These are phyloP conservation scores for Glandiceps talaboti DNA, from an alignment of 53 echinoderm and acorn worm species.

Conservation along the genomic window DNA sequence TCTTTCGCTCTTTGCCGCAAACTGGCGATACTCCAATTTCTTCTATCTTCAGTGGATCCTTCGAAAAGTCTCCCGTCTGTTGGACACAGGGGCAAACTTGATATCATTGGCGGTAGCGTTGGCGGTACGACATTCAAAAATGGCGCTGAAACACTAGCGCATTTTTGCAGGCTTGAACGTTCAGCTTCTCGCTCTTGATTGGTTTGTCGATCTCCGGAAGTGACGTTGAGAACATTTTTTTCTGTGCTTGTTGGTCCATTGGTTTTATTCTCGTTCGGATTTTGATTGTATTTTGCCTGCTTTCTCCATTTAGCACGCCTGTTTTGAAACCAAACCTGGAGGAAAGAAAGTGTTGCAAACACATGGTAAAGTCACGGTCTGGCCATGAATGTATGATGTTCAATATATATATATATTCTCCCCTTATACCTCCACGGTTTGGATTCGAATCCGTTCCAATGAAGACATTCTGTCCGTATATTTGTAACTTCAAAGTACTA, in stretches of 20 bases:
- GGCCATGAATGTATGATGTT: not conserved
- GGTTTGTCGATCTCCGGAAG: not conserved
- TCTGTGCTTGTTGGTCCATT: not conserved
- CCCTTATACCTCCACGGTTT: too few species aligned
- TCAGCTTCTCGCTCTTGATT: not conserved
- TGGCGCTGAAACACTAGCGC: constrained; percentile 4
- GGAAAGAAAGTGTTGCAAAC: not conserved
- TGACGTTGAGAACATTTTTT: not conserved
- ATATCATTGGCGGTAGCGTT: constrained; percentile 19
- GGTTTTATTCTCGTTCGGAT: not conserved
- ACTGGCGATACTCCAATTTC: constrained; percentile 46
- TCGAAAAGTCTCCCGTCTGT: not conserved
- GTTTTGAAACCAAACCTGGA: constrained; percentile 92
- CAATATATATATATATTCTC: not conserved
- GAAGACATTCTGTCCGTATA: too few species aligned
- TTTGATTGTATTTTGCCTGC: constrained; percentile 37
- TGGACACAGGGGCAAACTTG: not conserved
- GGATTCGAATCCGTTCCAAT: too few species aligned
- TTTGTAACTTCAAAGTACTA: too few species aligned
- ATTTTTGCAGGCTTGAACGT: not conserved
- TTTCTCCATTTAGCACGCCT: constrained; percentile 92
- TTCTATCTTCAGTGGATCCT: constrained; percentile 25
- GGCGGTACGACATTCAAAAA: constrained; percentile 41
- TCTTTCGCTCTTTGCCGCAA: constrained; percentile 59
- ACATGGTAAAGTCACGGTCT: not conserved